Evolutionary conservation across 2,888 invertebrate genomes (phyloP), one percentile per base, ranked within the genome.

Genomic region (Empis livida): DNA sequence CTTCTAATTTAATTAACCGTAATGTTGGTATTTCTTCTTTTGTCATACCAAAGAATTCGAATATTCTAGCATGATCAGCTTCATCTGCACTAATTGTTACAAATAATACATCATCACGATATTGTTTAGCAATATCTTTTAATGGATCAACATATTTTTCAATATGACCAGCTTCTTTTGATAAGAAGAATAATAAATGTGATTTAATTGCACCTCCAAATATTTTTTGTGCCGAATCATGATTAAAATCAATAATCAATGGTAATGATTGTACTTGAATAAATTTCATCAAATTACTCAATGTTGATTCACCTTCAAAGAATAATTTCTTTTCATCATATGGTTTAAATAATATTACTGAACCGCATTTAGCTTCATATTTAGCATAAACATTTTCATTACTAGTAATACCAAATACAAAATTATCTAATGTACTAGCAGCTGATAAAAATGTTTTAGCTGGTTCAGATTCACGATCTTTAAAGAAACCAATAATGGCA

Each of bases 21-120:
- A 92, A 85, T 2, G 86, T 80, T 10, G 93, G 93, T 13, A 87
- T 80, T 65, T 92, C 92, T n/a, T 88, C 87, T 69, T 89, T 87
- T 73, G 86, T 89, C 80, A 97, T 84, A 59, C 96, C 97, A 72
- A 99, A 99, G 89, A 96, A 99, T 73, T 99, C 99, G 67, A 99
- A 76, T 68, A 99, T 97, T 63, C 97, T 76, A 60, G 85, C 84
- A 72, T 99, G 96, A 67, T 99, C 97, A 64, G 91, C 88, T 64
- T 93, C 89, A 62, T 90, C 93, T 43, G 90, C 82, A 70, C 99
- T 87, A 67, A 99, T 92, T 60, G 88, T 89, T 30, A 99, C 96
- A 61, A 95, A 92, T 63, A 99, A 78, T 60, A 96, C 82, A 72
- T 84, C 83, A 67, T 90, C 92, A 66, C 88, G 88, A 82, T 86